Percentiles rank a stretch among this genome's conserved stretches.
These are phyloP conservation scores for Phoeniculus purpureus DNA, from an alignment of 2,797 vertebrate genomes.

Conservation along the genomic window DNA sequence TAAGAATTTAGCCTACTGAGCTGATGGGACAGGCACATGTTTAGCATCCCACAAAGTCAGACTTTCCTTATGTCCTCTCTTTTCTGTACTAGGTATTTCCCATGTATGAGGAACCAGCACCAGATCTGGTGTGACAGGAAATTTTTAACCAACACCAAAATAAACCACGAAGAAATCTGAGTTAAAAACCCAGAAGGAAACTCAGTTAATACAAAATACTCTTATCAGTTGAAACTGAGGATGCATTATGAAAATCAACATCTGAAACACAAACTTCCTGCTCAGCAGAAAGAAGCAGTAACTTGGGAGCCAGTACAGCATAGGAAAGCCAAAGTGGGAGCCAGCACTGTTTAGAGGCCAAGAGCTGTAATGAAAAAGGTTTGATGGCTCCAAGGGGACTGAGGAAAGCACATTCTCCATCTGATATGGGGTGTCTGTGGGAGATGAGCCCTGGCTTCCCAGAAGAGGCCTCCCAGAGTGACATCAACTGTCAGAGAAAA, in stretches of 20 bases:
- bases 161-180: too few relatives aligned
- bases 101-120: neutral
- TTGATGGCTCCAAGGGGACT: slow-evolving; percentile 14
- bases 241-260: neutral
- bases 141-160: neutral
- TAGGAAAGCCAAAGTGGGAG: slow-evolving; percentile 25
- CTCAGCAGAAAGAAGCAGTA: slow-evolving; percentile 9
- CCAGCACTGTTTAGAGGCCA: neutral
- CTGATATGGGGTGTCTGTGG: accelerated
- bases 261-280: neutral
- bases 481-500: neutral
- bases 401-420: slow-evolving; percentile 1
- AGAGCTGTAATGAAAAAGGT: slow-evolving; percentile 39
- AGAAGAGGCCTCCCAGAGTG: neutral
- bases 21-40: neutral
- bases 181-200: neutral
- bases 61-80: neutral
- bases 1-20: neutral
- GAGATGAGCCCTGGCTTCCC: neutral
- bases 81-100: neutral
- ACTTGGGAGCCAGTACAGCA: neutral
- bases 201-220: neutral
- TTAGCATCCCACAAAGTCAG: neutral
- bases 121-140: neutral
- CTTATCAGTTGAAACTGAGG: neutral